Evolutionary conservation across 2,113 vertebrate genomes (phyloP).

Genomic region (Malurus elegans): DNA sequence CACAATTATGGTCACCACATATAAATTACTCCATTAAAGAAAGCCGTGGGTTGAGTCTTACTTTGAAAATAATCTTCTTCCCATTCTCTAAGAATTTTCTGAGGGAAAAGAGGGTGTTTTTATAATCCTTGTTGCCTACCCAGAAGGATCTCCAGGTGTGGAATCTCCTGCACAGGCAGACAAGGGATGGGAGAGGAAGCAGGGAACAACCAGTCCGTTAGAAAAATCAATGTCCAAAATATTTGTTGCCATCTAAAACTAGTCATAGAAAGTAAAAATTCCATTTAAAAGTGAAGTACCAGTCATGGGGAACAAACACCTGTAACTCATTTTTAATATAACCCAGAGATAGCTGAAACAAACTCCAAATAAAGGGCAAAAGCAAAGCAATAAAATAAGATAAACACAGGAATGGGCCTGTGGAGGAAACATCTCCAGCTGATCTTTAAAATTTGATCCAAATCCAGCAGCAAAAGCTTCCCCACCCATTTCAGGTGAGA

Average conservation of each 20-base stretch:
- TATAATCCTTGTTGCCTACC: too few species aligned
- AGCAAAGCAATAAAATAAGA: not conserved
- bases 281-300: not conserved
- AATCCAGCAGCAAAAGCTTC: not conserved
- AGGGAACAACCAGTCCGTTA: not conserved
- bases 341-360: not conserved
- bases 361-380: not conserved
- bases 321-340: not conserved
- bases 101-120: not conserved
- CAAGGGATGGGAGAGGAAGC: not conserved
- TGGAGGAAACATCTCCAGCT: not conserved
- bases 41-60: not conserved
- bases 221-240: not conserved
- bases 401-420: not conserved
- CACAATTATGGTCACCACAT: not conserved
- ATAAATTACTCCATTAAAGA: not conserved
- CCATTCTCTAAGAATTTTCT: not conserved
- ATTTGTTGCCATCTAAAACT: not conserved
- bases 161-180: not conserved
- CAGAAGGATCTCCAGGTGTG: not conserved
- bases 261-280: not conserved
- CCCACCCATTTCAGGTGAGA: not conserved
- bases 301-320: not conserved
- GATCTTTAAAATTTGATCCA: not conserved
- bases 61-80: not conserved